Evolutionary conservation across 2,113 vertebrate species (phyloP).

Genomic region (Indicator maculatus): DNA sequence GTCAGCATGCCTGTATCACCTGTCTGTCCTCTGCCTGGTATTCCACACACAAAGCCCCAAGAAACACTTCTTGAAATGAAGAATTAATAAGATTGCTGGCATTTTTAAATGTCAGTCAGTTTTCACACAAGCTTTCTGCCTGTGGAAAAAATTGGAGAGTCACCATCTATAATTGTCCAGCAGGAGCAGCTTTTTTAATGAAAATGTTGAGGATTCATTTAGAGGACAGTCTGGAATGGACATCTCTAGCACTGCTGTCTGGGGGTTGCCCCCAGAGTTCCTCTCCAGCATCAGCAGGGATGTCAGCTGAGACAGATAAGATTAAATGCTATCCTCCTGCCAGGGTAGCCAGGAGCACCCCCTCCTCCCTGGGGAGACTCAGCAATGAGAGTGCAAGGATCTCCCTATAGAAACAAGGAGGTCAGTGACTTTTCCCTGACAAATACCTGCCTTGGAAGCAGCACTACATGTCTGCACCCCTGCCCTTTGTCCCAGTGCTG

Average conservation of each 20-base stretch:
- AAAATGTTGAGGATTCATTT: conserved; percentile 40
- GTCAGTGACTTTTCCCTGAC: background rate
- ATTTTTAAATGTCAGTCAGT: conserved; percentile 63
- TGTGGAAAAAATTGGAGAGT: background rate
- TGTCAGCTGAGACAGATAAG: conserved; percentile 34
- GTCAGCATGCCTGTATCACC: background rate
- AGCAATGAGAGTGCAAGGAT: background rate
- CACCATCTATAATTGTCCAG: conserved; percentile 9
- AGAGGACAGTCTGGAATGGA: background rate
- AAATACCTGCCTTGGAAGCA: background rate
- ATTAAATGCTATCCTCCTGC: conserved; percentile 27
- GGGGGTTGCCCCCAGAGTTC: background rate
- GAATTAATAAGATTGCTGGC: conserved; percentile 57
- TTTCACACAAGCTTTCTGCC: conserved; percentile 30
- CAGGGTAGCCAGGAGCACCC: background rate
- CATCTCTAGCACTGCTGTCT: background rate
- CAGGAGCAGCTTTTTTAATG: conserved; percentile 23
- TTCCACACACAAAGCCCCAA: background rate
- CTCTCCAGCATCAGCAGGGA: background rate
- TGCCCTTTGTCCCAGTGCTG: background rate
- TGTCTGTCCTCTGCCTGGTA: background rate
- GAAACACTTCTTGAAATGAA: conserved; percentile 24
- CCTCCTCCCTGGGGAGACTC: background rate
- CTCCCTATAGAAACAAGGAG: background rate
- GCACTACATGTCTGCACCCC: background rate